Evolutionary conservation across 2,888 invertebrate genomes (phyloP).

Genomic region (Drosophila leonis): DNA sequence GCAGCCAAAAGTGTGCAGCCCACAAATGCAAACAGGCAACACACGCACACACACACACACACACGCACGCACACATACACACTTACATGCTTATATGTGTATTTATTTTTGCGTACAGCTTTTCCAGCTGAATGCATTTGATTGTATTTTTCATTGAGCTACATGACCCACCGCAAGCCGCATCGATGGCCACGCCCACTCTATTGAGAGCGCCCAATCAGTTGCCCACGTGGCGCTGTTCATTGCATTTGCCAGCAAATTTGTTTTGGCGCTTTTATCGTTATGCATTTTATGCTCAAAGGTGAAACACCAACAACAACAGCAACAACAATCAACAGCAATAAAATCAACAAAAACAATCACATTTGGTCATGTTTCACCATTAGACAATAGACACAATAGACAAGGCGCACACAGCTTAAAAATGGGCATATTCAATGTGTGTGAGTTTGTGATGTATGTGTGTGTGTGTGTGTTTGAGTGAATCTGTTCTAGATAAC

Average conservation of each 20-base stretch:
- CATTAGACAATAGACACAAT: constrained; percentile 55
- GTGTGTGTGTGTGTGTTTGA: neutral
- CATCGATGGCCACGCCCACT: constrained; percentile 34
- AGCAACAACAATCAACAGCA: constrained; percentile 27
- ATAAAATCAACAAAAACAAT: constrained; percentile 27
- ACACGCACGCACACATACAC: constrained; percentile 22
- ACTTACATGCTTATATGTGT: constrained; percentile 59
- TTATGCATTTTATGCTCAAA: constrained; percentile 65
- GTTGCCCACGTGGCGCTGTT: constrained; percentile 57
- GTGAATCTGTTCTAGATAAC: neutral
- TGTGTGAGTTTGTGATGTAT: too few relatives aligned
- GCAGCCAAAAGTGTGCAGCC: constrained; percentile 71
- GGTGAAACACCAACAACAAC: constrained; percentile 51
- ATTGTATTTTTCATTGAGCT: constrained; percentile 74
- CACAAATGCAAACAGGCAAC: constrained; percentile 58
- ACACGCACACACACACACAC: constrained; percentile 34
- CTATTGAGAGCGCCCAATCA: constrained; percentile 15
- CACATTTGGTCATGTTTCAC: constrained; percentile 49
- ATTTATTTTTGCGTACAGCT: constrained; percentile 78
- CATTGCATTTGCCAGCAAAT: constrained; percentile 69
- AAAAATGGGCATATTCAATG: neutral
- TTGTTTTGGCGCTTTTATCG: constrained; percentile 58
- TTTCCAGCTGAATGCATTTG: constrained; percentile 80
- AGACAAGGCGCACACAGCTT: constrained; percentile 16
- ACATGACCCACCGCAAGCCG: constrained; percentile 46